A percentile compares a stretch with the other conserved stretches of the same genome.
Conservation (phyloP, 2,888 invertebrate species). For the Dryomyza anilis region DNA sequence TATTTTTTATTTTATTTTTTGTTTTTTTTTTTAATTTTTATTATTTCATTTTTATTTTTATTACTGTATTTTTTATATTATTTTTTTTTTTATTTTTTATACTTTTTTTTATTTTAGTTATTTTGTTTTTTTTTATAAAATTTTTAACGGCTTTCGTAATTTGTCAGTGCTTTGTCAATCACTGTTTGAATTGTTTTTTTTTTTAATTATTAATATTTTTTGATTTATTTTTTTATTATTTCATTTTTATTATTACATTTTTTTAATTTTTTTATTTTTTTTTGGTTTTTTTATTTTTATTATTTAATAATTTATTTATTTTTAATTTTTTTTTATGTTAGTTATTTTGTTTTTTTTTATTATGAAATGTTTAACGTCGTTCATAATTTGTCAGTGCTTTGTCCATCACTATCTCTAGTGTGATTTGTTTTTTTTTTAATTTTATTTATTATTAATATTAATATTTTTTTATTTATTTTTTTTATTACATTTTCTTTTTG, state of each 20-base stretch:
- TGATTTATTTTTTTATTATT: not conserved
- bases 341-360: not conserved
- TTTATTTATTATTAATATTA: not conserved
- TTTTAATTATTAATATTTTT: not conserved
- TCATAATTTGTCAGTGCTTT: slow-evolving; percentile 1
- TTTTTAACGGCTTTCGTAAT: too few species aligned
- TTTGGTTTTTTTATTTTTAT: not conserved
- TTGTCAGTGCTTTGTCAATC: too few species aligned
- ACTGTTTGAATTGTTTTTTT: too few species aligned
- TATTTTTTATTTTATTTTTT: not conserved
- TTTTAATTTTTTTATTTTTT: not conserved
- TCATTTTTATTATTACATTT: not conserved
- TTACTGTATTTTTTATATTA: not conserved
- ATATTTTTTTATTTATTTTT: too few species aligned
- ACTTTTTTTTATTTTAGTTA: not conserved
- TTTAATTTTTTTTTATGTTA: not conserved
- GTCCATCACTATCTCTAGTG: slow-evolving; percentile 19
- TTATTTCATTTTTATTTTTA: not conserved
- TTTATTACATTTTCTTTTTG: not conserved
- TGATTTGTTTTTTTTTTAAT: slow-evolving; percentile 1
- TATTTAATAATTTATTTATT: slow-evolving; percentile 5
- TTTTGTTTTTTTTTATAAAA: not conserved
- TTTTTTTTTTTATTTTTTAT: not conserved
- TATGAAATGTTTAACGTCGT: not conserved
- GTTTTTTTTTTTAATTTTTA: not conserved